Evolutionary conservation across 2,888 invertebrate genomes (phyloP).

Genomic region (Drosophila melanosoma): DNA sequence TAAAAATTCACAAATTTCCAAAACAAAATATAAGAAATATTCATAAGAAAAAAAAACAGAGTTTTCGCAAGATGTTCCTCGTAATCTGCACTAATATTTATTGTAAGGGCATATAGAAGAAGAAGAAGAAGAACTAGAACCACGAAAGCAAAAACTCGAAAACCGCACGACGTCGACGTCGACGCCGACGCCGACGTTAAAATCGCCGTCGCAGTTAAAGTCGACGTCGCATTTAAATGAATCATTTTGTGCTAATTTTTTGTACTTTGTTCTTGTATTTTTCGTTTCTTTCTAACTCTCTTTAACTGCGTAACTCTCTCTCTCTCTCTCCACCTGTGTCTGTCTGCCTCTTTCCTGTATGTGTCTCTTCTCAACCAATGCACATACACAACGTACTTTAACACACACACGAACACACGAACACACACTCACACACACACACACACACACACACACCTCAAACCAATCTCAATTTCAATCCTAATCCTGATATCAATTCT

Average conservation of each 20-base stretch:
- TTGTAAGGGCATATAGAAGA: conserved; percentile 16
- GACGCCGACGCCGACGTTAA: conserved; percentile 7
- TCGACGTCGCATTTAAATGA: conserved; percentile 33
- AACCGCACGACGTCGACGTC: conserved; percentile 28
- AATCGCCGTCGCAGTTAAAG: conserved; percentile 19
- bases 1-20: neutral
- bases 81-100: neutral
- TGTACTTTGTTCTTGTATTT: conserved; percentile 58
- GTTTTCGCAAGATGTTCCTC: neutral
- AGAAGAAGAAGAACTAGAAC: neutral
- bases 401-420: conserved; percentile 38
- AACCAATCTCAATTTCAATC: neutral
- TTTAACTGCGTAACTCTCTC: conserved; percentile 27
- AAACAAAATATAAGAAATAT: neutral
- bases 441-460: neutral
- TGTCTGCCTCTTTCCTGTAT: conserved; percentile 14
- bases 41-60: neutral
- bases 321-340: conserved; percentile 11
- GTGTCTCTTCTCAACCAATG: conserved; percentile 12
- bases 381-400: conserved; percentile 27
- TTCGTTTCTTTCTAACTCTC: conserved; percentile 38
- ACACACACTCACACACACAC: neutral
- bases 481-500: neutral
- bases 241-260: conserved; percentile 63
- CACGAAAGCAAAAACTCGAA: conserved; percentile 2